These are phyloP conservation scores for Sphaeramia orbicularis DNA, from an alignment of 2,797 vertebrate species.

Conservation along the genomic window DNA sequence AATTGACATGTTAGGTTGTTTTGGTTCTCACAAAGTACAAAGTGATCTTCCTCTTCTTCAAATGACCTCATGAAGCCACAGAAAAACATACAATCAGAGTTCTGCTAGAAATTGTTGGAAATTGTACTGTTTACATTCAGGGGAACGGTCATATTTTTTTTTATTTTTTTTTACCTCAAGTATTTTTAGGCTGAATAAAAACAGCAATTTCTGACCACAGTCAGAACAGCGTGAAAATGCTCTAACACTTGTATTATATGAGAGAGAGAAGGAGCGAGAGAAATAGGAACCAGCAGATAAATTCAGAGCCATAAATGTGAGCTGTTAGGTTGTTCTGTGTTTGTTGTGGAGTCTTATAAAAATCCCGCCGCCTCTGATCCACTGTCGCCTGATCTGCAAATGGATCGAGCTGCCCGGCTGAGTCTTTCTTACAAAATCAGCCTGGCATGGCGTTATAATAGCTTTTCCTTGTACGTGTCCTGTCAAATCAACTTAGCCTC, in stretches of 20 bases:
- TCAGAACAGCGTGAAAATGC: constrained; percentile 33
- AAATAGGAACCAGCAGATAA: constrained; percentile 33
- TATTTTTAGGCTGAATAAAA: constrained; percentile 32
- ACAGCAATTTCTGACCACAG: constrained; percentile 23
- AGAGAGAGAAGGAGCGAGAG: constrained; percentile 12
- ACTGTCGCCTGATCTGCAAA: constrained; percentile 73
- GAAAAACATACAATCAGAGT: constrained; percentile 26
- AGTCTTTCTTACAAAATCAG: constrained; percentile 69
- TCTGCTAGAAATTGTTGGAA: constrained; percentile 1
- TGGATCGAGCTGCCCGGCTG: constrained; percentile 67
- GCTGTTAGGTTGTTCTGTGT: constrained; percentile 51
- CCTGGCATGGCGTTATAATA: constrained; percentile 75
- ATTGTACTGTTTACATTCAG: constrained; percentile 19
- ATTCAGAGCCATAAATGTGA: constrained; percentile 43
- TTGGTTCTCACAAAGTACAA: constrained; percentile 24
- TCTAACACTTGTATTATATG: constrained; percentile 25
- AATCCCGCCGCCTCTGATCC: constrained; percentile 54
- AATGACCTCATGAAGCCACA: constrained; percentile 45
- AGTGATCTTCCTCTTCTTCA: constrained; percentile 34
- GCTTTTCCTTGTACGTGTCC: constrained; percentile 82
- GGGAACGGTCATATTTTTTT: constrained; percentile 18
- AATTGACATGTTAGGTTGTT: constrained; percentile 48
- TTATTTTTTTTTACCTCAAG: constrained; percentile 3
- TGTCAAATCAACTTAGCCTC: constrained; percentile 82
- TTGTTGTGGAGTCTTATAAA: constrained; percentile 51